Base-by-base conservation (phyloP, 2,888 invertebrate genomes). In the Cryptocephalus moraei region DNA sequence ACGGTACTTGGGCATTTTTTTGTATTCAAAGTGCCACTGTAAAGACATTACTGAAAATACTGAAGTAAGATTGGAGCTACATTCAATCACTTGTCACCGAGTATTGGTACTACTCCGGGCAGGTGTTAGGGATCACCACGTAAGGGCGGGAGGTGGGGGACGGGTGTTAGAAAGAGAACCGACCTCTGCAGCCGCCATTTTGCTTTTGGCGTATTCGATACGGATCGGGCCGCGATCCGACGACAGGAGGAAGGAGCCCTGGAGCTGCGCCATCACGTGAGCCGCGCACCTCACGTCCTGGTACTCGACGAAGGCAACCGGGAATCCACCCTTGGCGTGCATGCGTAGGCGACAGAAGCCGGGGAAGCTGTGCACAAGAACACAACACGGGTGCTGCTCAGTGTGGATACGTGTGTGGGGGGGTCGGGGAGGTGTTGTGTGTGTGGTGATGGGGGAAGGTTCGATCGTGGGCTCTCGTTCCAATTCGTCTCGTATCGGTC, bases 261-360 rank as follows among this genome's bases (percentile, higher is more conserved):
- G 95, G 66, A 97, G 85, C 67, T 89, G 82, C 69, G 84, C 83
- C 86, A 95, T 84, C 66, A 94, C 95, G 68, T 88, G 84, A 69
- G 88, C 82, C 67, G 97, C 96, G 75, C 86, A 90, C 66, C 84
- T 78, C 66, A 93, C 82, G 77, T 91, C 91, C 79, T 86, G 84
- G 79, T 91, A 97, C 79, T 97, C 95, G 75, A 94, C 91, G 82
- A 97, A 96, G 70, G 95, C 95, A 73, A 96, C 95, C 63, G 95
- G 94, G 70, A 86, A 84, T 68, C 84, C 86, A 68, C 89, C 88
- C 78, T 85, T 86, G 75, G 53, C 80, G 83, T 89, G 84, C 82
- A 96, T 87, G 79, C 95, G 91, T 76, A 96, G 89, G 75, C 95
- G 91, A 77, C 89, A 85, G 86, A 94, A 96, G 76, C 96, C 96